These are phyloP conservation scores for Ormyrus nitidulus DNA, from an alignment of 2,888 invertebrate species.

Conservation along the genomic window DNA sequence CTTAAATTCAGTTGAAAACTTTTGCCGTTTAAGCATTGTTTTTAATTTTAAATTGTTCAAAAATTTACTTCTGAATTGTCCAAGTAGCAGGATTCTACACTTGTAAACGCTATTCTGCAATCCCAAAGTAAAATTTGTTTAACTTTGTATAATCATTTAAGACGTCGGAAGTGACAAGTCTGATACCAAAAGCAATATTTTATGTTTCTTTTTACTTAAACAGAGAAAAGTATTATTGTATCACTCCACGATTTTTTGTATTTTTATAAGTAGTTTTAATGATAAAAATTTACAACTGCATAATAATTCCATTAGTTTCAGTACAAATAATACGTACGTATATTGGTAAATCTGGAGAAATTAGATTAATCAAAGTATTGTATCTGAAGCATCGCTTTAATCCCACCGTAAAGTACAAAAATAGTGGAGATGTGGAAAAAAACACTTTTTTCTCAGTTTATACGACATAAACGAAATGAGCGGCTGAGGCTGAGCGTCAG, in stretches of 20 bases:
- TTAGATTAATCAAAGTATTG: too few relatives aligned
- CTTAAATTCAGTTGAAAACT: too few relatives aligned
- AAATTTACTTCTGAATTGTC: constrained; percentile 20
- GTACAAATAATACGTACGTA: too few relatives aligned
- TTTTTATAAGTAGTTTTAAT: too few relatives aligned
- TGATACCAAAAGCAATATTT: not conserved
- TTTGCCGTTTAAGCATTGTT: too few relatives aligned
- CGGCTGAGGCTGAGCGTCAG: not conserved
- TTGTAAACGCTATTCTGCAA: constrained; percentile 48
- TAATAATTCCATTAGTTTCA: too few relatives aligned
- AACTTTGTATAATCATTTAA: constrained; percentile 6
- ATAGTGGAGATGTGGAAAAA: not conserved
- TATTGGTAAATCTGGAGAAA: too few relatives aligned
- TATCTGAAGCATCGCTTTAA: not conserved
- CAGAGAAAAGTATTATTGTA: constrained; percentile 19
- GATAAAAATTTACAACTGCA: too few relatives aligned
- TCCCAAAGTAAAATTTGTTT: constrained; percentile 43
- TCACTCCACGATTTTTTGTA: constrained; percentile 3
- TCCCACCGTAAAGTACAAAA: not conserved
- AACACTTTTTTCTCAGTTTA: constrained; percentile 11
- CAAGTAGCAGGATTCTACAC: constrained; percentile 35
- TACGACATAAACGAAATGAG: not conserved
- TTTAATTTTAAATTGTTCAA: constrained; percentile 17
- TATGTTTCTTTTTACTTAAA: not conserved
- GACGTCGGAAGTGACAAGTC: not conserved